Evolutionary conservation across 2,888 invertebrate genomes (phyloP).

Genomic region (Ophion slaviceki): DNA sequence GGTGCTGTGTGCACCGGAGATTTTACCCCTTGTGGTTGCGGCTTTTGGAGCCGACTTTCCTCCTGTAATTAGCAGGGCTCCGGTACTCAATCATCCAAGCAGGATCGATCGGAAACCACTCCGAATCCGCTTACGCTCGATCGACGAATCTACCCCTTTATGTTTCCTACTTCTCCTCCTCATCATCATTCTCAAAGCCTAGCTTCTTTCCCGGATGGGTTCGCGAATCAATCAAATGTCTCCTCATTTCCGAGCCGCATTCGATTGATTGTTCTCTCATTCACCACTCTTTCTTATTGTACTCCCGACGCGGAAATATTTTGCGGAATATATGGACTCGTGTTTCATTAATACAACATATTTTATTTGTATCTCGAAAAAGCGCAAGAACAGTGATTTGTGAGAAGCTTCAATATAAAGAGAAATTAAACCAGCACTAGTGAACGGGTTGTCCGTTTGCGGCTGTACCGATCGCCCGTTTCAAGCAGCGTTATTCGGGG

Average conservation of each 20-base stretch:
- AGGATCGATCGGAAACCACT: constrained; percentile 55
- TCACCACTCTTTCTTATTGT: not conserved
- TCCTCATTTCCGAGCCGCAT: constrained; percentile 29
- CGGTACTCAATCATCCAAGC: constrained; percentile 48
- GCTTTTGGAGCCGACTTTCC: constrained; percentile 20
- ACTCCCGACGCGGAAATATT: not conserved
- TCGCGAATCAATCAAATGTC: constrained; percentile 36
- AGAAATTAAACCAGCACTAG: no score
- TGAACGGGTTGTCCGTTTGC: no score
- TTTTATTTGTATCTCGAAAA: no score
- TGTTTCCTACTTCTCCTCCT: not conserved
- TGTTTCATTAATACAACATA: no score
- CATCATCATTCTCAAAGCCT: not conserved
- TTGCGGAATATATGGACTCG: no score
- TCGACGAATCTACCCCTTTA: constrained; percentile 44
- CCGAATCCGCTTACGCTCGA: constrained; percentile 48
- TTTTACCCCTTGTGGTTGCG: constrained; percentile 28
- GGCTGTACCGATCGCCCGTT: no score
- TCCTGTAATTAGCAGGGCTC: constrained; percentile 51
- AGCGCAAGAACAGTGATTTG: no score
- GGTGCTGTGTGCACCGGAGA: not conserved
- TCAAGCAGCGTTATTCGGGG: no score
- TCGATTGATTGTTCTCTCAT: not conserved
- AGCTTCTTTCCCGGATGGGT: constrained; percentile 8
- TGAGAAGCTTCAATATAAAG: no score